These are phyloP conservation scores for Ganaspis brasiliensis DNA, from an alignment of 2,888 invertebrate species.

Conservation along the genomic window DNA sequence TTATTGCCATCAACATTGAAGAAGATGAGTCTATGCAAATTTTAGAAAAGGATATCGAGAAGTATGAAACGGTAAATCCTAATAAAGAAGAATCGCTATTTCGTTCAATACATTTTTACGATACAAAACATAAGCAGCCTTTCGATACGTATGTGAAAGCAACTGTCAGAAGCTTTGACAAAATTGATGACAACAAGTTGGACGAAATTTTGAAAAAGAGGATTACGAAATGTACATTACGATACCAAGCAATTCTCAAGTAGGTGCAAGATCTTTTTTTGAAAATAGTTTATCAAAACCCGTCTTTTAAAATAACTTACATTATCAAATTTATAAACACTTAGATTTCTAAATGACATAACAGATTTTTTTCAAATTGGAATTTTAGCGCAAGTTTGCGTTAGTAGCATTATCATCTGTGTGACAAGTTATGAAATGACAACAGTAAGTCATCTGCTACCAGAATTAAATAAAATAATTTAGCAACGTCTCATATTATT, in stretches of 20 bases:
- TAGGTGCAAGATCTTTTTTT: neutral
- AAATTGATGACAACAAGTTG: neutral
- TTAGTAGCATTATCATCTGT: neutral
- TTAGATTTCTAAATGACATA: neutral
- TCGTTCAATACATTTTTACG: too few relatives aligned
- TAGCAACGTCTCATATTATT: too few relatives aligned
- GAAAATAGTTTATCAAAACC: too few relatives aligned
- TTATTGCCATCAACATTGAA: neutral
- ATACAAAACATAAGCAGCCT: too few relatives aligned
- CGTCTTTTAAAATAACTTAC: neutral
- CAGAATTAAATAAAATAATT: neutral
- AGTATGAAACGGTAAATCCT: neutral
- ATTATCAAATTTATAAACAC: neutral
- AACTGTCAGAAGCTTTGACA: too few relatives aligned
- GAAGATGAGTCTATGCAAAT: neutral
- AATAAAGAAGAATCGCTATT: neutral
- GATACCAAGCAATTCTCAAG: neutral
- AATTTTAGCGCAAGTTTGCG: neutral
- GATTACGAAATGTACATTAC: neutral
- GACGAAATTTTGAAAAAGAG: neutral
- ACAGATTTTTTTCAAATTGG: conserved; percentile 16
- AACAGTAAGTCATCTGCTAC: neutral
- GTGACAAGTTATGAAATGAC: neutral
- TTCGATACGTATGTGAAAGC: neutral
- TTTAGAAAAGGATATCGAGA: neutral